phyloP scores from a whole-genome alignment of 1,140 invertebrate genomes.

The Musca vetustissima region DNA sequence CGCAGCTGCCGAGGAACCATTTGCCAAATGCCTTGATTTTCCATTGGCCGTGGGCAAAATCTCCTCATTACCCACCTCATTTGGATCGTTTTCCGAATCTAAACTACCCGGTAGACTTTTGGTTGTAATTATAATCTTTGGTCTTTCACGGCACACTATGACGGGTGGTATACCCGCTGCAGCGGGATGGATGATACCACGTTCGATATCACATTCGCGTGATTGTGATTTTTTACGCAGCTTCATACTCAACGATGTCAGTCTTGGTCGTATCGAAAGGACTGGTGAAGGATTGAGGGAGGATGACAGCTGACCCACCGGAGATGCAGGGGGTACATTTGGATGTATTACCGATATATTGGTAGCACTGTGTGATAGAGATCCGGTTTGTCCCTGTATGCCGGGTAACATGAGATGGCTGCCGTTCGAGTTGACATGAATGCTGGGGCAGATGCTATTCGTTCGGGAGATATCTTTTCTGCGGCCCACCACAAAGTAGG shows the following conservation, averaged over 20 bases:
- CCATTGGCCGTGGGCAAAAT: constrained; percentile 41
- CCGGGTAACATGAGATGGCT: constrained; percentile 49
- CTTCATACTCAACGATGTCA: constrained; percentile 53
- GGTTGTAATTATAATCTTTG: constrained; percentile 63
- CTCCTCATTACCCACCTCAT: constrained; percentile 54
- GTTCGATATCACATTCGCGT: constrained; percentile 40
- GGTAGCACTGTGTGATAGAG: constrained; percentile 49
- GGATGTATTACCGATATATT: constrained; percentile 52
- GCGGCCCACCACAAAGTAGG: constrained; percentile 72
- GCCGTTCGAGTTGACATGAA: constrained; percentile 45
- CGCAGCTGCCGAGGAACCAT: neutral
- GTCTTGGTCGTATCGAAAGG: constrained; percentile 50
- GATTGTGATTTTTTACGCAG: constrained; percentile 50
- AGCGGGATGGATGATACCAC: constrained; percentile 43
- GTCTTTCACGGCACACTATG: constrained; percentile 46
- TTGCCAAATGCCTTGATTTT: neutral
- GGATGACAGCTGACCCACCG: constrained; percentile 49
- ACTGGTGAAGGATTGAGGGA: constrained; percentile 54
- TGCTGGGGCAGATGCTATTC: constrained; percentile 50
- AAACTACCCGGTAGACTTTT: constrained; percentile 77
- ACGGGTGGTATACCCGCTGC: constrained; percentile 41
- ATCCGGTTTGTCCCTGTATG: constrained; percentile 28
- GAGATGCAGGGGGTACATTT: constrained; percentile 51
- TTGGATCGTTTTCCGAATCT: constrained; percentile 70
- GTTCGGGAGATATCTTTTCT: constrained; percentile 54